Evolutionary conservation across 2,888 invertebrate genomes (phyloP).

Genomic region (Tigriopus californicus): DNA sequence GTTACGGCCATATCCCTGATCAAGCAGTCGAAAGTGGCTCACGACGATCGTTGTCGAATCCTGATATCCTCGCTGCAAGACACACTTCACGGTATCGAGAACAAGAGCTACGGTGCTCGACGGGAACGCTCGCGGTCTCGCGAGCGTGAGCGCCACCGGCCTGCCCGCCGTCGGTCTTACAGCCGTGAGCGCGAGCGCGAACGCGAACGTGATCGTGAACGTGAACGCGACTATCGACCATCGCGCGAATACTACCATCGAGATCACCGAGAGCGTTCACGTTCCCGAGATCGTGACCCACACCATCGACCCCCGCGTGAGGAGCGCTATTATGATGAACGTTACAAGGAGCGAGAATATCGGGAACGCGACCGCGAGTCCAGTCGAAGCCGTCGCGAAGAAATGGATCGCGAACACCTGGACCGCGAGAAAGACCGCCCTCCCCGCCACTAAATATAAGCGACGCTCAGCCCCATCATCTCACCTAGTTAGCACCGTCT

Average conservation of each 20-base stretch:
- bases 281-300: not conserved
- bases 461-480: too few relatives aligned
- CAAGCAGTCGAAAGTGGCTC: conserved; percentile 87
- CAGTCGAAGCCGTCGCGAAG: too few relatives aligned
- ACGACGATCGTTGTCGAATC: conserved; percentile 94
- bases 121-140: conserved; percentile 48
- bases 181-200: not conserved
- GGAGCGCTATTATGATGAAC: not conserved
- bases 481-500: too few relatives aligned
- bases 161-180: conserved; percentile 15
- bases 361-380: not conserved
- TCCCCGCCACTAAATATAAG: too few relatives aligned
- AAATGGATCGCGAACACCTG: too few relatives aligned
- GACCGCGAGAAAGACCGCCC: too few relatives aligned
- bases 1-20: conserved; percentile 96
- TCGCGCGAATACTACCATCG: not conserved
- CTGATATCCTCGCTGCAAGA: conserved; percentile 89
- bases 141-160: conserved; percentile 17
- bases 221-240: not conserved
- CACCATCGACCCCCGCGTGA: not conserved
- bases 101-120: conserved; percentile 78
- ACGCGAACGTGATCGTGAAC: not conserved
- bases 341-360: not conserved
- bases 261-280: not conserved
- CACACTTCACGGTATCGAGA: conserved; percentile 88